Base-by-base conservation (phyloP, 2,797 vertebrate species). In the Kryptolebias ocellatus region DNA sequence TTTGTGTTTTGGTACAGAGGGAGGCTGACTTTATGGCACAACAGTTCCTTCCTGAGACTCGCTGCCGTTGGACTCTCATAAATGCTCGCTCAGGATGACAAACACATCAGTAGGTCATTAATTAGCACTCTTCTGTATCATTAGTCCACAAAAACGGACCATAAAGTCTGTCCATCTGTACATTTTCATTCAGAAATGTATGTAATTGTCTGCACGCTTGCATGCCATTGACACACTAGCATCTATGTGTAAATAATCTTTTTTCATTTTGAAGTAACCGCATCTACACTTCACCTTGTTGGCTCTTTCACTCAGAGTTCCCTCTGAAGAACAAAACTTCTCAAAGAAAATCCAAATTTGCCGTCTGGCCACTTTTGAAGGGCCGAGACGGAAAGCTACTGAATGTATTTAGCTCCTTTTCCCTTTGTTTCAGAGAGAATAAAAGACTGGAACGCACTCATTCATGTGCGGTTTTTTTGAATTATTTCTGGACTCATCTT, bases 91-190 rank as follows among this genome's bases (percentile, higher is more conserved):
- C 45, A 34, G 34, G 70, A 73, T 24, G 49, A 83, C 79, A 84
- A 86, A 83, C 28, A 70, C 76, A 80, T 74, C 73, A 66, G 45
- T 47, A 49, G 79, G 77, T 89, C 74, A 91, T 89, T 90, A 90
- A 90, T 88, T 90, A 87, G 79, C 47, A 3, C 16, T 56, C 72
- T 70, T 67, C 70, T 11, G 72, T 11, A 71, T 88, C 92, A 91
- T 91, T 88, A 17, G 60, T 65, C 59, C 75, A 56, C 89, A 83
- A 85, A 72, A 76, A 74, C 63, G 50, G 34, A 83, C 73, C 74
- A 59, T 53, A 44, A 67, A 76, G 89, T 89, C 82, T 83, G 82
- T 90, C 87, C 90, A 80, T 62, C 65, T 53, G 69, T 63, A 53
- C 4, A 60, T 52, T 83, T 60, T 54, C 70, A 14, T 60, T 69